Percentiles rank a stretch among this genome's conserved stretches.
These are phyloP conservation scores for Lucilia cuprina DNA, from an alignment of 1,140 invertebrate genomes.

Conservation along the genomic window DNA sequence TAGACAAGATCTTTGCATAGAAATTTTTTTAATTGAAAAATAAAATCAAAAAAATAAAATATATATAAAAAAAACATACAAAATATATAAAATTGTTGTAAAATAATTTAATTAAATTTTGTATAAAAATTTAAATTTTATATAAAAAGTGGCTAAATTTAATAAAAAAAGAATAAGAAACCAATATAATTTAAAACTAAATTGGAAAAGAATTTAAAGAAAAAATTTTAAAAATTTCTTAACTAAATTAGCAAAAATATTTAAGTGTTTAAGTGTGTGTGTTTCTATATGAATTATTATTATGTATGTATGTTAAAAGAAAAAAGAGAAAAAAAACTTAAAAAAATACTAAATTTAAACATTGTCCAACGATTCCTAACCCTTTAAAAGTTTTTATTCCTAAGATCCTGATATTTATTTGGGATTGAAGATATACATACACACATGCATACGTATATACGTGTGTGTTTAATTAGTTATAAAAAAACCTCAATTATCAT, in stretches of 20 bases:
- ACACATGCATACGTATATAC: no score
- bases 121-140: background rate
- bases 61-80: background rate
- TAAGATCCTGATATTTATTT: no score
- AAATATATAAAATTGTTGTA: background rate
- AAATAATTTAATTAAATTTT: background rate
- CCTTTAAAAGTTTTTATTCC: no score
- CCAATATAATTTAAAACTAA: background rate
- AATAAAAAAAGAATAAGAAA: background rate
- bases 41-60: background rate
- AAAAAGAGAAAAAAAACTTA: background rate
- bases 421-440: no score
- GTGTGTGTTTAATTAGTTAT: no score
- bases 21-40: background rate
- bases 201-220: no score
- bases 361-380: no score
- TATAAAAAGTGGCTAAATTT: background rate
- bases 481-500: no score
- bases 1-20: background rate
- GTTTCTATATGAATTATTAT: slow-evolving; percentile 13
- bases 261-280: background rate
- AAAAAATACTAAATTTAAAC: background rate
- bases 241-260: no score
- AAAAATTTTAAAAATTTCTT: no score
- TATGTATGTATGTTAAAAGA: slow-evolving; percentile 25